Base-by-base conservation (phyloP, 2,888 invertebrate species). In the Zaprionus bogoriensis region DNA sequence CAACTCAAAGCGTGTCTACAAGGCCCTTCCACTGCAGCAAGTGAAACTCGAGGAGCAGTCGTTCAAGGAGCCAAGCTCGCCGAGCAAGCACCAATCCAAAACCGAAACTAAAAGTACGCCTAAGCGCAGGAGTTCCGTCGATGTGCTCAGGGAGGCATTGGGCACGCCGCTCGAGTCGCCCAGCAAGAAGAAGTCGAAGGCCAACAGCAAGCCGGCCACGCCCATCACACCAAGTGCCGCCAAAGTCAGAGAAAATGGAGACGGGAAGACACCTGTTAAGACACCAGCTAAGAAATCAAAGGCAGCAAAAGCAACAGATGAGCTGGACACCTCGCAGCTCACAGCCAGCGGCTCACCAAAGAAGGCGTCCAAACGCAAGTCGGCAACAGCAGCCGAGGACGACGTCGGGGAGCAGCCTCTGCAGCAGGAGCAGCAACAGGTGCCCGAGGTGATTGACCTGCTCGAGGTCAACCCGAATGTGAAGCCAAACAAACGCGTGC, bases 401-500 rank as follows among this genome's bases (percentile, higher is more conserved):
- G 6, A 22, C 2, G 14, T 9, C 10, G 12, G 7, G 1, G 3
- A 4, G n/a, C 4, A 47, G 17, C 1, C 2, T 1, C 1, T 4
- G 12, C 6, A n/a, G 17, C 4, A 44, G n/a, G 14, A 20, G 10
- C 3, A 47, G 4, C 44, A 68, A 2, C 7, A 28, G 20, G 5
- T 12, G 5, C 4, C 6, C 1, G 46, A 54, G 2, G 3, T 30
- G 0, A 52, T 53, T n/a, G 57, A 72, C 1, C 19, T 67, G n/a
- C 2, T 70, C 4, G 64, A 58, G 14, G 4, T 80, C 4, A 80
- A 80, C 28, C n/a, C 9, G 0, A 30, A 77, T 38, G 85, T 81
- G 0, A 41, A 52, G 14, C 79, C 79, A 0, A 63, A 87, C 41
- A 87, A 81, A 9, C 74, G 78, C n/a, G 1, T 66, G 66, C 4